Conservation (phyloP, 2,888 invertebrate genomes). For the Drosophila greeni region DNA sequence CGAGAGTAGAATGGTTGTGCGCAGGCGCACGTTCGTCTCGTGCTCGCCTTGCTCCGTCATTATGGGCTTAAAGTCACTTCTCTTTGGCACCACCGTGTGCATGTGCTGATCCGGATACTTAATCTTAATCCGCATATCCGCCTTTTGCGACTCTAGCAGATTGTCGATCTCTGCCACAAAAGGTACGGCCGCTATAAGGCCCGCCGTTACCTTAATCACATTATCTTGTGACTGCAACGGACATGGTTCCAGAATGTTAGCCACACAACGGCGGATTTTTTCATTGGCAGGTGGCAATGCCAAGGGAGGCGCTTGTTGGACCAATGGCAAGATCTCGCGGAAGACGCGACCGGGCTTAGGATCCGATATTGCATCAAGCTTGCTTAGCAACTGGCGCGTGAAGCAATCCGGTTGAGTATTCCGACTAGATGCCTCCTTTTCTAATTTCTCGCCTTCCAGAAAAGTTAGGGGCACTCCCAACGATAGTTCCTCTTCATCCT, state of each 20-base stretch:
- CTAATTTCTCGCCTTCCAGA: constrained; percentile 1
- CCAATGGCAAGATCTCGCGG: constrained; percentile 86
- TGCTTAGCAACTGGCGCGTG: constrained; percentile 88
- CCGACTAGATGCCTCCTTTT: background rate
- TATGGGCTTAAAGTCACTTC: constrained; percentile 86
- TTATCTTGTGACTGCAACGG: constrained; percentile 87
- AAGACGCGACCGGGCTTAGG: constrained; percentile 92
- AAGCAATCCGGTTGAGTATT: constrained; percentile 84
- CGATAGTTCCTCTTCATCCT: constrained; percentile 32
- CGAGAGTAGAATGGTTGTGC: constrained; percentile 92
- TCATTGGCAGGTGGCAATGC: constrained; percentile 85
- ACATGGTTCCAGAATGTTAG: constrained; percentile 90
- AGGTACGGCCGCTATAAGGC: constrained; percentile 91
- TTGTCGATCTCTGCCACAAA: constrained; percentile 92
- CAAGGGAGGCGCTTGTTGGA: constrained; percentile 84
- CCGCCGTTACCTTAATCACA: constrained; percentile 94
- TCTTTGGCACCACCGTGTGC: constrained; percentile 89
- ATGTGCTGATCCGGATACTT: constrained; percentile 95
- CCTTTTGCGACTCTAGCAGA: constrained; percentile 85
- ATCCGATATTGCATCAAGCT: constrained; percentile 87
- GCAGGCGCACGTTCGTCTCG: constrained; percentile 81
- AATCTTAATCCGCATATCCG: constrained; percentile 88
- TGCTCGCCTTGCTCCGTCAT: constrained; percentile 82
- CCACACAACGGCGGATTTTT: constrained; percentile 88
- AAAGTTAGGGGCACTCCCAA: background rate